These are phyloP conservation scores for Siderastrea siderea DNA, from an alignment of 92 coral and sea anemone species.

Conservation along the genomic window DNA sequence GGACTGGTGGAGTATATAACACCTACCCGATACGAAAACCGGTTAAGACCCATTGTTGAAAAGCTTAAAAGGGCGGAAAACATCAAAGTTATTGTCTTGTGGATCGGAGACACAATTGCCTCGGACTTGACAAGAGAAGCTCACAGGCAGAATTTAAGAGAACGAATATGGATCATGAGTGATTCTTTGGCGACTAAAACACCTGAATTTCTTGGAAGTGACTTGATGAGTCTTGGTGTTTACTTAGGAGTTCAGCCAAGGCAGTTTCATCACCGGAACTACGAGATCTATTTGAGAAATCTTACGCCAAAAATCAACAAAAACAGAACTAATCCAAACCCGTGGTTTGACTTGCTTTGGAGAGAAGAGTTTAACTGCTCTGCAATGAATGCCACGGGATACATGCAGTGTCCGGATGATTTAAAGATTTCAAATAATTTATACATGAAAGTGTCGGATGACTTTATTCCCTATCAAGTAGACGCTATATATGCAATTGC, in stretches of 20 bases:
- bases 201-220: slow-evolving; percentile 69
- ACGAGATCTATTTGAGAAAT: slow-evolving; percentile 47
- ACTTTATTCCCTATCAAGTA: slow-evolving; percentile 77
- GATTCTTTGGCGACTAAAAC: slow-evolving; percentile 81
- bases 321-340: slow-evolving; percentile 32
- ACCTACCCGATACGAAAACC: slow-evolving; percentile 53
- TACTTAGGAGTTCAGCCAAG: slow-evolving; percentile 78
- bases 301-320: slow-evolving; percentile 55
- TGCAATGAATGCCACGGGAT: slow-evolving; percentile 13
- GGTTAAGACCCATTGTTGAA: slow-evolving; percentile 49
- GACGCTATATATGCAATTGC: slow-evolving; percentile 84
- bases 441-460: slow-evolving; percentile 62
- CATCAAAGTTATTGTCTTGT: slow-evolving; percentile 80
- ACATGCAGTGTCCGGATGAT: slow-evolving; percentile 47
- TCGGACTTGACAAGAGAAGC: slow-evolving; percentile 76
- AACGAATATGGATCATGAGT: slow-evolving; percentile 84
- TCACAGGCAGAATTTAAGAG: slow-evolving; percentile 55
- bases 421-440: slow-evolving; percentile 52
- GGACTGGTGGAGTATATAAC: slow-evolving; percentile 81
- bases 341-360: slow-evolving; percentile 78
- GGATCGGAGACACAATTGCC: slow-evolving; percentile 78
- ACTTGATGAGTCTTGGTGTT: slow-evolving; percentile 70
- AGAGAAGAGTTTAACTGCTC: slow-evolving; percentile 58
- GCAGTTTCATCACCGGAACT: slow-evolving; percentile 56
- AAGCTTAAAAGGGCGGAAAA: slow-evolving; percentile 59